Base-by-base conservation (phyloP, 2,888 invertebrate species). In the Heliconius erato region DNA sequence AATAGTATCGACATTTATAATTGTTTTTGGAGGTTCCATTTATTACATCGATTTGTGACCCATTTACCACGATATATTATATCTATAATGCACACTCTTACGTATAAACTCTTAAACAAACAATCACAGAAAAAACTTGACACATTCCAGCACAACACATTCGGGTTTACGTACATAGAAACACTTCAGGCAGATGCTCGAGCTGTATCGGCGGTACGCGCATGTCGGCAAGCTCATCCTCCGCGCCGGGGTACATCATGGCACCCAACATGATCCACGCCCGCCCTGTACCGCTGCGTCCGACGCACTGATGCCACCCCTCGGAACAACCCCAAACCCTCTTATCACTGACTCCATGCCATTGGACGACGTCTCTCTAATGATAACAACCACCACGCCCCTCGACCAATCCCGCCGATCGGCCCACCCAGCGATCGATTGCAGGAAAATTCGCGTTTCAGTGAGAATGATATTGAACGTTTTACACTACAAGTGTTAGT, bases 141-240 rank as follows among this genome's bases (percentile, higher is more conserved):
- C 79, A 81, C 81, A 79, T 28, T 74, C 79, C 77, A 79, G 80
- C 84, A 86, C 85, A 72, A 79, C 84, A 88, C 89, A 85, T 88
- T 81, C 77, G 81, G 59, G 74, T 74, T 84, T 95, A 97, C 97
- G 96, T 97, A 97, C 97, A 97, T 92, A 97, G 92, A 89, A 97
- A 96, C 94, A 97, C 97, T 93, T 97, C 97, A 65, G 97, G 97
- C 89, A 97, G 96, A 91, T 97, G 97, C 91, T 97, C 97, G 87
- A 97, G 95, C 90, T 97, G 97, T 89, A 97, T 97, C 87, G 97
- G 97, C 85, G 97, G 97, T 87, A 97, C 97, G 90, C 97, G 96
- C 94, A 97, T 96, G 91, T 96, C 96, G 91, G 96, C 94, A 84
- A 95, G 91, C 84, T 92, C 92, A 32, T 92, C 92, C 86, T 95